These are phyloP conservation scores for Temnothorax nylanderi DNA, from an alignment of 1,140 invertebrate genomes.

Conservation along the genomic window DNA sequence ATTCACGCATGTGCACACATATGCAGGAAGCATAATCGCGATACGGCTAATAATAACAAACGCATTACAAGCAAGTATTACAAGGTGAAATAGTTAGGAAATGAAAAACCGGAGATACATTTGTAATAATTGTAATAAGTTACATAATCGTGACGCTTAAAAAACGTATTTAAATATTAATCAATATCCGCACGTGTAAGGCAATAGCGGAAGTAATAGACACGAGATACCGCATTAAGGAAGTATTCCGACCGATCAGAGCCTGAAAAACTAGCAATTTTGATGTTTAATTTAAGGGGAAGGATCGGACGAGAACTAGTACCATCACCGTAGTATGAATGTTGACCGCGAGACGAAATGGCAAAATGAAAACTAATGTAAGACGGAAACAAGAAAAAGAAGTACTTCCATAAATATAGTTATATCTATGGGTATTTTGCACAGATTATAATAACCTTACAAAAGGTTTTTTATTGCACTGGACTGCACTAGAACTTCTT, in stretches of 20 bases:
- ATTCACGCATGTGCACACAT: not conserved
- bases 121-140: slow-evolving; percentile 43
- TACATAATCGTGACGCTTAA: slow-evolving; percentile 5
- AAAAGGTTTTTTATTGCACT: not conserved
- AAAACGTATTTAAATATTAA: not conserved
- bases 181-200: not conserved
- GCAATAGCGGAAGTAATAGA: not conserved
- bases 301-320: too few species aligned
- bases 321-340: not conserved
- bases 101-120: slow-evolving; percentile 22
- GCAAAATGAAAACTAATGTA: not conserved
- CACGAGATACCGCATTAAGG: not conserved
- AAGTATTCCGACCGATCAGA: not conserved
- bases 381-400: not conserved
- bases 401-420: too few species aligned
- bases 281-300: not conserved
- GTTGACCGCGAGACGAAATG: too few species aligned
- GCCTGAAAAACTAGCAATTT: not conserved
- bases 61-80: slow-evolving; percentile 16
- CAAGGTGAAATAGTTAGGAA: slow-evolving; percentile 38
- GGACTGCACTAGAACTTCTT: not conserved
- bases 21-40: slow-evolving; percentile 18
- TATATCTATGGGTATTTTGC: too few species aligned
- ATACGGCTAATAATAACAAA: slow-evolving; percentile 16
- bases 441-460: too few species aligned